Conservation (phyloP, 2,888 invertebrate genomes). For the Lissocephala sabroskyi region DNA sequence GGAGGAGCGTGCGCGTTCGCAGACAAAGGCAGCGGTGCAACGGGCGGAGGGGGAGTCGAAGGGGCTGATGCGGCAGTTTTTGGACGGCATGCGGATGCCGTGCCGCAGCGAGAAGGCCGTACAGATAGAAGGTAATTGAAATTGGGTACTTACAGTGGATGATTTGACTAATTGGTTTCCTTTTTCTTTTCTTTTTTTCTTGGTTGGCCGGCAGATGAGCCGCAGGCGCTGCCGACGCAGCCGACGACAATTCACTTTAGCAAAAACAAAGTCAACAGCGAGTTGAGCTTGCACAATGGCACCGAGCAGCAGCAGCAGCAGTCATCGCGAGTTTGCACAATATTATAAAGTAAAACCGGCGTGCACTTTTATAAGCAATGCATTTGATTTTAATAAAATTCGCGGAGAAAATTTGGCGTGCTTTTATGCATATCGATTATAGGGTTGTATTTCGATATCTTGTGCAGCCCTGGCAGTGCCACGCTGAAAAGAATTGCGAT, state of each 20-base stretch:
- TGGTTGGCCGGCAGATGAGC: constrained; percentile 56
- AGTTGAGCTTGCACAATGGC: constrained; percentile 46
- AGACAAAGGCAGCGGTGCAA: constrained; percentile 11
- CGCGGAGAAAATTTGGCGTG: too few relatives aligned
- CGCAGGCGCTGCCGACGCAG: too few relatives aligned
- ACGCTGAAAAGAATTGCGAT: too few relatives aligned
- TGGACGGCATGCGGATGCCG: constrained; percentile 62
- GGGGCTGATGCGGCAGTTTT: constrained; percentile 61
- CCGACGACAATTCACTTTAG: constrained; percentile 40
- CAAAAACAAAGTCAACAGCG: constrained; percentile 58
- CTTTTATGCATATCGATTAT: too few relatives aligned
- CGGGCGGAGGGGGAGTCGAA: constrained; percentile 41
- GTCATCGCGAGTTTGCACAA: constrained; percentile 70
- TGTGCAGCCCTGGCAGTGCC: too few relatives aligned
- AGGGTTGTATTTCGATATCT: too few relatives aligned
- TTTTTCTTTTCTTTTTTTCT: constrained; percentile 25
- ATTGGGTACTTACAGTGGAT: too few relatives aligned
- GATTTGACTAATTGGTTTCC: too few relatives aligned
- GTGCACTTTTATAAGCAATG: constrained; percentile 43
- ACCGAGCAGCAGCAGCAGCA: constrained; percentile 39
- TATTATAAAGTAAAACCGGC: constrained; percentile 56
- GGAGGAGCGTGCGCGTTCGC: constrained; percentile 26
- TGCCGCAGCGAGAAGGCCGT: constrained; percentile 67
- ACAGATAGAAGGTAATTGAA: constrained; percentile 56
- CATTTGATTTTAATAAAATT: constrained; percentile 49